Evolutionary conservation across 2,888 invertebrate species (phyloP).

Genomic region (Hyalella azteca): DNA sequence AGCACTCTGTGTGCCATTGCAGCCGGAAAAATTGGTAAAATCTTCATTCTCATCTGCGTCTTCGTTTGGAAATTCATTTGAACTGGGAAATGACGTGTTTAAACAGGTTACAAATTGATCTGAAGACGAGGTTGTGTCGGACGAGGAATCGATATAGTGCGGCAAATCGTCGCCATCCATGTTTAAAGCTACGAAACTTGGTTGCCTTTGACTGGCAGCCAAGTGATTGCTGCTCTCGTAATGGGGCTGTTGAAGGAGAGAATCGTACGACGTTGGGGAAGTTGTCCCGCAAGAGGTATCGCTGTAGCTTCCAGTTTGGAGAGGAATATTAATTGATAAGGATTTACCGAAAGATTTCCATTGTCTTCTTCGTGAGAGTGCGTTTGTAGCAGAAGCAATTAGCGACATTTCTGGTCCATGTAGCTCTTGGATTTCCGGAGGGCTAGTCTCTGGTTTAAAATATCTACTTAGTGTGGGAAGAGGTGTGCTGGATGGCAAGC

Average conservation of each 20-base stretch:
- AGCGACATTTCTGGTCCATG: neutral
- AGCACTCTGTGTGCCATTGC: neutral
- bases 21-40: neutral
- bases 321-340: constrained; percentile 9
- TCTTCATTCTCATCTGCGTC: neutral
- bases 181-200: neutral
- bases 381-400: neutral
- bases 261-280: neutral
- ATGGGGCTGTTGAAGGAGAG: neutral
- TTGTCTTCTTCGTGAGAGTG: neutral
- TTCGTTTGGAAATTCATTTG: neutral
- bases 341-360: neutral
- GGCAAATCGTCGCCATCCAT: neutral
- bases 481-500: neutral
- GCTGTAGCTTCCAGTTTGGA: neutral
- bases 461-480: neutral
- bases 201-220: neutral
- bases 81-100: neutral
- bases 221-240: neutral
- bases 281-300: neutral
- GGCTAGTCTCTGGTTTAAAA: neutral
- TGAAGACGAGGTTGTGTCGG: neutral
- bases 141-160: neutral
- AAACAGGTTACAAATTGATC: neutral
- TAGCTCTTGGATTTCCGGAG: neutral